Evolutionary conservation across 2,888 invertebrate genomes (phyloP).

Genomic region (Cosmia trapezina): DNA sequence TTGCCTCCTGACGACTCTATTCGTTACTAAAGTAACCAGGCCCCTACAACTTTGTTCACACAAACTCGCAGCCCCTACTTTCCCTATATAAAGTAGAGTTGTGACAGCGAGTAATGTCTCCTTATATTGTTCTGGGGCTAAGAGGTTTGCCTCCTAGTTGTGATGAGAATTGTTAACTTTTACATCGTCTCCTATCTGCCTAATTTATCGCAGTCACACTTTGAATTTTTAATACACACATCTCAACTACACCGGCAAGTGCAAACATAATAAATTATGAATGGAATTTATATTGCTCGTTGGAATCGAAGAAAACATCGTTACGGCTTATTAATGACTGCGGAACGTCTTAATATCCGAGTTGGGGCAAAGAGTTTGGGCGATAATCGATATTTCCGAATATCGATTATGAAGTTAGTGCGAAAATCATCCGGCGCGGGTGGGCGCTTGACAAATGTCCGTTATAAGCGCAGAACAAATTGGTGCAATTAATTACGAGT

Average conservation of each 20-base stretch:
- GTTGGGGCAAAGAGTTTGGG: constrained; percentile 77
- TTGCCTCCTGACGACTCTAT: constrained; percentile 87
- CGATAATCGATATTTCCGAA: constrained; percentile 83
- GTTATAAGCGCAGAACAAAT: constrained; percentile 89
- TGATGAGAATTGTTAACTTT: constrained; percentile 88
- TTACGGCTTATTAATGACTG: constrained; percentile 81
- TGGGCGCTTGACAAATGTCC: constrained; percentile 88
- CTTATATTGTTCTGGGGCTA: constrained; percentile 90
- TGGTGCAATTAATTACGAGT: constrained; percentile 88
- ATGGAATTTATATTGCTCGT: constrained; percentile 66
- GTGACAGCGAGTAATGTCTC: constrained; percentile 90
- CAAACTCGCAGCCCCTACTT: constrained; percentile 85
- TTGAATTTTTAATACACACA: constrained; percentile 75
- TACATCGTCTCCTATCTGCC: constrained; percentile 78
- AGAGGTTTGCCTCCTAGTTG: constrained; percentile 87
- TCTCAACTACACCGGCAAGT: constrained; percentile 59
- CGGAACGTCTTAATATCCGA: constrained; percentile 78
- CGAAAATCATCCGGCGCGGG: constrained; percentile 86
- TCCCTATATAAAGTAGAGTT: constrained; percentile 89
- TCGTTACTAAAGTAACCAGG: constrained; percentile 87
- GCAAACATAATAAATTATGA: constrained; percentile 67
- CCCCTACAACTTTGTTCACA: constrained; percentile 85
- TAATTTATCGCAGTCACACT: constrained; percentile 77
- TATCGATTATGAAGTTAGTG: constrained; percentile 89
- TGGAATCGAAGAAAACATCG: constrained; percentile 75